Evolutionary conservation across 2,113 vertebrate genomes (phyloP), one percentile per base, ranked within the genome.

Genomic region (Pseudorectes ferrugineus): DNA sequence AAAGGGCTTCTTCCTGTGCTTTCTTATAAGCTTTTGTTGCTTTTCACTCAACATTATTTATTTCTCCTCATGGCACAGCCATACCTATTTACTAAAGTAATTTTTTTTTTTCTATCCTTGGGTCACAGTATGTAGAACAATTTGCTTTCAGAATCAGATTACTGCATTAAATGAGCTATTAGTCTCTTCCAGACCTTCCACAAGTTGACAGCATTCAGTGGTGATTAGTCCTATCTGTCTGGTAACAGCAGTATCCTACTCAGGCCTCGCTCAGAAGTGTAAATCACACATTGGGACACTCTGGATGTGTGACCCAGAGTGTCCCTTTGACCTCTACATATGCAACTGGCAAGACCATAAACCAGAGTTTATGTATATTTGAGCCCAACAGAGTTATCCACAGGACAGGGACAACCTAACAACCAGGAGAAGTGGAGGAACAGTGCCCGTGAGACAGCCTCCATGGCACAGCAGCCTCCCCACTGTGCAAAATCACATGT

Each of bases 71-170:
- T 65, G 51, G 18, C 31, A 74, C 29, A 77, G 61, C 42, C 88
- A 90, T 61, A 70, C 12, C 33, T 82, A 52, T 46, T 93, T 71
- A 85, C 51, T 76, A 40, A 85, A 66, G 55, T 54, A 2, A 33
- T 85, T 68, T 77, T 87, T 72, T 72, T 80, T 85, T 85, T 93
- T 40, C 45, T 70, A 49, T 91, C 42, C 46, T 68, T 82, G 46
- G 75, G 67, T 96, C 85, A 94, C 49, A 63, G 17, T 89, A 66
- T 55, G 43, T 48, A 73, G 66, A 79, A 92, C 31, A 65, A 88
- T 83, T 95, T 85, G 46, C 67, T 90, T 82, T 94, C 92, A 92
- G 51, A 95, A 96, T 88, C 36, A 63, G 65, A 83, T 95, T 92
- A 84, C 75, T 92, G n/a, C 43, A 67, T 88, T 77, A 95, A 88